phyloP scores from a whole-genome alignment of 2,888 invertebrate genomes.

The Suillia variegata region DNA sequence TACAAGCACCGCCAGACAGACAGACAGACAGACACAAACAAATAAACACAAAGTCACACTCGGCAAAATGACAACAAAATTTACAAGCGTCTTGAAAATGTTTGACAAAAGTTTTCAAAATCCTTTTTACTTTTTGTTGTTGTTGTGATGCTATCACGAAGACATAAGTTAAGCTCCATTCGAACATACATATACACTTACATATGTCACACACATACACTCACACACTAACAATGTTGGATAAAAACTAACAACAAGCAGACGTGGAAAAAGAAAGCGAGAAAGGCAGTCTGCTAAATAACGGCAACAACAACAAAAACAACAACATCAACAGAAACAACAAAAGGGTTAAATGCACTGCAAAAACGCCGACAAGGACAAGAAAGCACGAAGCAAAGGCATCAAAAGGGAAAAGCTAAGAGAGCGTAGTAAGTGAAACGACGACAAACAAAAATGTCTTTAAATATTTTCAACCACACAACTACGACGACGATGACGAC shows the following conservation, averaged over 20 bases:
- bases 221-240: too few relatives aligned
- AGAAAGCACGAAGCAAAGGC: not conserved
- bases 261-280: too few relatives aligned
- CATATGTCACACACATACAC: not conserved
- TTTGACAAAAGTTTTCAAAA: conserved; percentile 49
- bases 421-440: not conserved
- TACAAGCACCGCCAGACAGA: not conserved
- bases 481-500: not conserved
- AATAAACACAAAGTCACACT: not conserved
- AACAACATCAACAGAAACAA: not conserved
- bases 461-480: not conserved
- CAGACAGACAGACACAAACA: conserved; percentile 19
- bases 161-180: conserved; percentile 51
- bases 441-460: not conserved
- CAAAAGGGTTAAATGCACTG: conserved; percentile 1
- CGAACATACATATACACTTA: conserved; percentile 16
- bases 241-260: not conserved
- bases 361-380: not conserved
- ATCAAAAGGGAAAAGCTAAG: not conserved
- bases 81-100: conserved; percentile 49
- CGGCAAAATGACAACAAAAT: conserved; percentile 48
- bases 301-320: too few relatives aligned
- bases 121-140: conserved; percentile 38
- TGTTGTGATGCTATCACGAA: conserved; percentile 44
- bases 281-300: too few relatives aligned